These are phyloP conservation scores for Indri indri DNA, from an alignment of 2,113 vertebrate genomes.

Conservation along the genomic window DNA sequence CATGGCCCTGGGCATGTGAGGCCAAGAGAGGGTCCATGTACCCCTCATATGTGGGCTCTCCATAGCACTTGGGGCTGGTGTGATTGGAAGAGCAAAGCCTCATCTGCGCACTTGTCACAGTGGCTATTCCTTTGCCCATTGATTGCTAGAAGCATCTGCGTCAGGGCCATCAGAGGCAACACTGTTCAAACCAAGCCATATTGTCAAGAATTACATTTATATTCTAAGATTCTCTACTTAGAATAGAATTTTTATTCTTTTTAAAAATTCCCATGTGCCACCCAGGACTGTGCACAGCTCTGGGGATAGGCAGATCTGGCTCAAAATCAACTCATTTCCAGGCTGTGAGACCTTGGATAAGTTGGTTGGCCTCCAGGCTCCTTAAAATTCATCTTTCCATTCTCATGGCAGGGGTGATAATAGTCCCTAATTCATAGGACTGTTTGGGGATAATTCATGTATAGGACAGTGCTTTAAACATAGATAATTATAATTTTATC, in stretches of 20 bases:
- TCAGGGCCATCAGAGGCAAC: not conserved
- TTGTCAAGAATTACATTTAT: not conserved
- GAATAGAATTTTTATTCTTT: not conserved
- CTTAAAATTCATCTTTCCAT: not conserved
- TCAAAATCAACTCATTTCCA: not conserved
- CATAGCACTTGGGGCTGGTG: too few species aligned
- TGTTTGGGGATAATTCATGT: not conserved
- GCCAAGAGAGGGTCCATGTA: not conserved
- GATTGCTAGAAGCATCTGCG: not conserved
- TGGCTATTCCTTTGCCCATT: not conserved
- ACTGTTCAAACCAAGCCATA: not conserved
- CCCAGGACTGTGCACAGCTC: not conserved
- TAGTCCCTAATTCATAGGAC: not conserved
- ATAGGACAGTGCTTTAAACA: not conserved
- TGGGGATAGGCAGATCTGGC: not conserved
- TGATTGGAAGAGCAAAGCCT: not conserved
- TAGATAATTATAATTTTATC: not conserved
- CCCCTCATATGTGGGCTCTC: fast-evolving
- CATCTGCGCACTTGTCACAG: not conserved
- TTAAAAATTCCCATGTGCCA: not conserved
- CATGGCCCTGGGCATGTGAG: not conserved
- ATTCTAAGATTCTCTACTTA: not conserved
- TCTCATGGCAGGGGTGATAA: not conserved
- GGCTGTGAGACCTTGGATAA: not conserved
- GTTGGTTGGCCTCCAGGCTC: not conserved